Evolutionary conservation across 2,113 vertebrate genomes (phyloP).

Genomic region (Elaphurus davidianus): DNA sequence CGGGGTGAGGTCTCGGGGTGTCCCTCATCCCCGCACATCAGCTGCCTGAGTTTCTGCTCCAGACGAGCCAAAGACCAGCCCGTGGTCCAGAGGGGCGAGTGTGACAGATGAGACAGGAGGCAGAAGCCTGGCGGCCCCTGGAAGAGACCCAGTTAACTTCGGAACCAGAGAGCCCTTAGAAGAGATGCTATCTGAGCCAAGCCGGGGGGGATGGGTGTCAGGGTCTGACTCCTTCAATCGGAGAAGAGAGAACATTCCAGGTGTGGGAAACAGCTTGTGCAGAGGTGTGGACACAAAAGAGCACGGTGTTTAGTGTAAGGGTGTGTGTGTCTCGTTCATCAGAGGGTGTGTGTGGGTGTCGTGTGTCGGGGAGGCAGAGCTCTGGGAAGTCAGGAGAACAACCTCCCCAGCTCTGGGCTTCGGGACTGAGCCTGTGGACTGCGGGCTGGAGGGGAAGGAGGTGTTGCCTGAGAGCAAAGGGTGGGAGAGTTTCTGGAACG

Average conservation of each 20-base stretch:
- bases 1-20: fast-evolving
- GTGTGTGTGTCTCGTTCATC: neutral
- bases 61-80: neutral
- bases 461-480: neutral
- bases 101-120: fast-evolving
- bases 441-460: neutral
- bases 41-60: neutral
- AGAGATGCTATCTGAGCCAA: neutral
- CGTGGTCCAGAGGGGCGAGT: fast-evolving
- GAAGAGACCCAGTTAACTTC: fast-evolving
- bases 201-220: neutral
- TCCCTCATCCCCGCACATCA: fast-evolving
- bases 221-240: neutral
- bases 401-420: neutral
- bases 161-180: neutral
- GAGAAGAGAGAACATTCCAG: neutral
- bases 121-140: fast-evolving
- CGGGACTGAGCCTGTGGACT: neutral
- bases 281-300: neutral
- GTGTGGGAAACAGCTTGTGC: neutral
- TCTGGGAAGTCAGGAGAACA: fast-evolving
- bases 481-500: neutral
- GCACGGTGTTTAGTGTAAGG: neutral
- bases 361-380: fast-evolving
- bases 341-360: no score